A percentile compares a stretch with the other conserved stretches of the same genome.
These are phyloP conservation scores for Pangasius larnaudii DNA, from an alignment of 2,797 vertebrate species.

Conservation along the genomic window DNA sequence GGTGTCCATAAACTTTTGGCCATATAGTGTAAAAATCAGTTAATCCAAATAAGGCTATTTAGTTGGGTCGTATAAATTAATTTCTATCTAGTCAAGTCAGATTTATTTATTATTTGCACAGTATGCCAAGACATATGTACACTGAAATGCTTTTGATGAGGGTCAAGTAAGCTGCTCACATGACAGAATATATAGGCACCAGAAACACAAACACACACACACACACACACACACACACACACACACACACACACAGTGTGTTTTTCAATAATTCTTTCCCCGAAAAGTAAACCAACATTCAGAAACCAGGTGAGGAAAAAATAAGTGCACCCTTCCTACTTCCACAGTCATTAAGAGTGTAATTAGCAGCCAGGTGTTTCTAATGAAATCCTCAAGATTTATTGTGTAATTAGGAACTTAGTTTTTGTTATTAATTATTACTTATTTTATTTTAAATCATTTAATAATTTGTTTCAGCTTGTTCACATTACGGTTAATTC, in stretches of 20 bases:
- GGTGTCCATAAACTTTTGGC: neutral
- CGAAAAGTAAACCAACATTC: neutral
- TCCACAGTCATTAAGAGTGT: too few species aligned
- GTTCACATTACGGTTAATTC: neutral
- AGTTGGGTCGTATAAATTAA: neutral
- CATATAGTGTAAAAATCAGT: too few species aligned
- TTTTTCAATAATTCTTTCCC: too few species aligned
- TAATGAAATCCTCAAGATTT: neutral
- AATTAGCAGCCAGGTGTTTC: neutral
- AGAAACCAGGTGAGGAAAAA: neutral
- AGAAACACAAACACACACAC: neutral
- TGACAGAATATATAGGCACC: neutral
- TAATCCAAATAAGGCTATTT: neutral
- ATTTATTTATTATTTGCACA: neutral
- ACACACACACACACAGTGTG: neutral
- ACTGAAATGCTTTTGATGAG: neutral
- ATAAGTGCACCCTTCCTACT: neutral
- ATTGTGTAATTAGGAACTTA: neutral
- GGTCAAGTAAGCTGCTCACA: neutral
- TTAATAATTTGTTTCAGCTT: neutral
- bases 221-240: neutral
- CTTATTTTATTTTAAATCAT: neutral
- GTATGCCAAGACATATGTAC: neutral
- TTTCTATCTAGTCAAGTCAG: neutral
- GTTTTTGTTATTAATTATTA: neutral